Evolutionary conservation across 2,797 vertebrate species (phyloP).

Genomic region (Alcedo atthis): DNA sequence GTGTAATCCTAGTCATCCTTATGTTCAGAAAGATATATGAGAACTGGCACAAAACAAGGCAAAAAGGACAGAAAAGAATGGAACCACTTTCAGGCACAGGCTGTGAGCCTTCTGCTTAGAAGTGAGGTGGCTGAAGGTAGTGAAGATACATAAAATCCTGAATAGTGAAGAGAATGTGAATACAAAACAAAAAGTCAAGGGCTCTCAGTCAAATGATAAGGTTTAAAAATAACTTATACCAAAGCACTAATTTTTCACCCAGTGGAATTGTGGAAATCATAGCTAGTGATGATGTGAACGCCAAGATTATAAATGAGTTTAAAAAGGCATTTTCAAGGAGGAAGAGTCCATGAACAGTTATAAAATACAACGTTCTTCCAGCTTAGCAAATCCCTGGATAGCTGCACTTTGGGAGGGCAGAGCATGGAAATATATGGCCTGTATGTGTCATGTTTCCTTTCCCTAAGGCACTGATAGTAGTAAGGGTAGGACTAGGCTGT

Average conservation of each 20-base stretch:
- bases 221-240: constrained; percentile 23
- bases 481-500: neutral
- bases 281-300: neutral
- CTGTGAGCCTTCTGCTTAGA: neutral
- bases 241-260: constrained; percentile 31
- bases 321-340: constrained; percentile 49
- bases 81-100: neutral
- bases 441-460: neutral
- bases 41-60: neutral
- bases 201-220: neutral
- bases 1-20: neutral
- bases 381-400: neutral
- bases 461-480: neutral
- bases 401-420: neutral
- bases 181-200: constrained; percentile 32
- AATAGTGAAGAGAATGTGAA: neutral
- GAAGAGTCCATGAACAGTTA: neutral
- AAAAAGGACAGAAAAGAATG: neutral
- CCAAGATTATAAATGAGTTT: constrained; percentile 30
- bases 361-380: neutral
- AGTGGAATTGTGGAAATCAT: constrained; percentile 26
- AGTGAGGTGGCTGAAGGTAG: neutral
- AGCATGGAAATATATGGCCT: neutral
- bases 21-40: neutral
- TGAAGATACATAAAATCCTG: neutral